phyloP scores from a whole-genome alignment of 2,888 invertebrate species.

The Cephus spinipes region DNA sequence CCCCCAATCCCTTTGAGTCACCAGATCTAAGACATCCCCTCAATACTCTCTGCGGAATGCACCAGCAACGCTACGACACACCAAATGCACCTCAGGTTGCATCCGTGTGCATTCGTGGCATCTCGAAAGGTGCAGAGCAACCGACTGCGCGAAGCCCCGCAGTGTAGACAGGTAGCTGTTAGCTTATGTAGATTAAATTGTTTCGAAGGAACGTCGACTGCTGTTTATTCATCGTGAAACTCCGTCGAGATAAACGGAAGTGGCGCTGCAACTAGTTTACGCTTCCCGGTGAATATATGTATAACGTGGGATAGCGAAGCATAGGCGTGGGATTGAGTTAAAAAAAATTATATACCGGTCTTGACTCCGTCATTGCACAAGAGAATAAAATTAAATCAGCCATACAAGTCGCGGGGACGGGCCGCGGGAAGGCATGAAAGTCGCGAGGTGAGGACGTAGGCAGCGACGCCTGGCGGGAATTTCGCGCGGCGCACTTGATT shows the following conservation, averaged over 20 bases:
- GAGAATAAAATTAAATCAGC: background rate
- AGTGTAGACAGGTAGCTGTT: constrained; percentile 42
- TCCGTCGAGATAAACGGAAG: constrained; percentile 40
- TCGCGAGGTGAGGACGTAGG: background rate
- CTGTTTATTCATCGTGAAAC: constrained; percentile 51
- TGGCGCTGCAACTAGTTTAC: background rate
- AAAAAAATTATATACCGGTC: background rate
- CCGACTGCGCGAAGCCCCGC: background rate
- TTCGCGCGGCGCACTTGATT: background rate
- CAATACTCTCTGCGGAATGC: background rate
- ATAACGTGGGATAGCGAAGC: background rate
- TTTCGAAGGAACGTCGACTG: constrained; percentile 46
- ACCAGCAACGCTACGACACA: background rate
- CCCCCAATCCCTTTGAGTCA: background rate
- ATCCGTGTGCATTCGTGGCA: background rate
- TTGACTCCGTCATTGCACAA: background rate
- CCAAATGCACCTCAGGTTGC: background rate
- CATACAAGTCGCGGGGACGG: background rate
- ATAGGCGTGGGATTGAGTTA: background rate
- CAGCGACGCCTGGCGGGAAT: background rate
- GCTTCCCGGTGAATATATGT: background rate
- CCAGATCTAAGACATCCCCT: background rate
- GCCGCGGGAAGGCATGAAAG: background rate
- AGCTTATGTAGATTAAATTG: constrained; percentile 55
- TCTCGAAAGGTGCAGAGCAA: background rate